Percentiles rank a stretch among this genome's conserved stretches.
phyloP scores from a whole-genome alignment of 2,113 vertebrate species.

The Sardina pilchardus region DNA sequence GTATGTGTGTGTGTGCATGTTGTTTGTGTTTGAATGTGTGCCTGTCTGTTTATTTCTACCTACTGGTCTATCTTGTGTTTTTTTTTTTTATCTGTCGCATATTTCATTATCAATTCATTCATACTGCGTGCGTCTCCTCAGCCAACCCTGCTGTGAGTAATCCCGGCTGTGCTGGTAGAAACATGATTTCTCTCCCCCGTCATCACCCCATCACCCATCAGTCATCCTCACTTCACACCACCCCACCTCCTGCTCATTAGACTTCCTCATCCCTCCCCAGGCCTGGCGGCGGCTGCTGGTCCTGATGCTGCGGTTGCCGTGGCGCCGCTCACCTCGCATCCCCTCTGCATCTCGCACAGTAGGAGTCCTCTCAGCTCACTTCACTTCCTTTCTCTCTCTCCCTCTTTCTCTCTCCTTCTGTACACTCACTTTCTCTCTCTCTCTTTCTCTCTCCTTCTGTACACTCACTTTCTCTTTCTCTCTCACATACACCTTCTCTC shows the following conservation, averaged over 20 bases:
- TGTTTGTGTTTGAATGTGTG: not conserved
- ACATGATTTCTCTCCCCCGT: not conserved
- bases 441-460: conserved; percentile 21
- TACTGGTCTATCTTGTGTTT: not conserved
- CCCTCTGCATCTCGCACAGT: not conserved
- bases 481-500: not conserved
- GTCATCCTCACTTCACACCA: not conserved
- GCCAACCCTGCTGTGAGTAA: not conserved
- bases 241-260: not conserved
- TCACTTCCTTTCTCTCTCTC: not conserved
- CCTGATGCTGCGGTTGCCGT: conserved; percentile 48
- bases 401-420: not conserved
- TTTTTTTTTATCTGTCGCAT: not conserved
- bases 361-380: not conserved
- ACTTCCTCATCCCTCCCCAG: not conserved
- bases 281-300: not conserved
- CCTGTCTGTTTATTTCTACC: not conserved
- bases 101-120: not conserved
- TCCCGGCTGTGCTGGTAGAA: not conserved
- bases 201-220: not conserved
- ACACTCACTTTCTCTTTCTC: not conserved
- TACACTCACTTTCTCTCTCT: conserved; percentile 20
- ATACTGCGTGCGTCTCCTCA: not conserved
- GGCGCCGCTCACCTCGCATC: conserved; percentile 29
- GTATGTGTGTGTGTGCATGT: not conserved